These are phyloP conservation scores for Leucoptera coffeella DNA, from an alignment of 2,888 invertebrate species.

Conservation along the genomic window DNA sequence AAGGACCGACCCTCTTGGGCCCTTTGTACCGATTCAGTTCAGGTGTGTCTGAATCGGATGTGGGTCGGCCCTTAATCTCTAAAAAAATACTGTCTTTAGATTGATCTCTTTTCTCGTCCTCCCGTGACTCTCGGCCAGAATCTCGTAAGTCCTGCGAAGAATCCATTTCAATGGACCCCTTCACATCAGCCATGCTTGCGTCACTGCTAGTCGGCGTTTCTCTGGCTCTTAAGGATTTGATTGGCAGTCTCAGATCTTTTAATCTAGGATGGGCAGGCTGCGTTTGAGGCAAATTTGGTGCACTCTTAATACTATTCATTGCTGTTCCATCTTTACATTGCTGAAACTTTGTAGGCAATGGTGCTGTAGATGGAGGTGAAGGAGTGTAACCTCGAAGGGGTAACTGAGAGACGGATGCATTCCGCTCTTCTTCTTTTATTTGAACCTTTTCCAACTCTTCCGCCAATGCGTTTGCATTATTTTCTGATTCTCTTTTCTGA, in stretches of 20 bases:
- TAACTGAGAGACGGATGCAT: conserved; percentile 53
- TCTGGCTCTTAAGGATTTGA: conserved; percentile 60
- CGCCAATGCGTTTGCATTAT: conserved; percentile 27
- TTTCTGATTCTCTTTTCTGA: conserved; percentile 40
- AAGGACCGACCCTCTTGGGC: conserved; percentile 53
- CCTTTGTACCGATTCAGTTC: conserved; percentile 49
- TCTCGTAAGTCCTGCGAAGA: conserved; percentile 44
- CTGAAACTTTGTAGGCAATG: conserved; percentile 74
- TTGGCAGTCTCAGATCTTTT: conserved; percentile 67
- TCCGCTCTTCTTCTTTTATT: conserved; percentile 51
- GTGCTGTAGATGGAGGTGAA: conserved; percentile 80
- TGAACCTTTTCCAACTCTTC: conserved; percentile 60
- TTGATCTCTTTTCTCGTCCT: conserved; percentile 64
- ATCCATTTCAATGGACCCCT: conserved; percentile 44
- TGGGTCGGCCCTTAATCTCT: conserved; percentile 68
- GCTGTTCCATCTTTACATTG: conserved; percentile 57
- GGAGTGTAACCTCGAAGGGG: conserved; percentile 69
- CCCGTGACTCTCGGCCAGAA: conserved; percentile 50
- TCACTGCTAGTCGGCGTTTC: conserved; percentile 58
- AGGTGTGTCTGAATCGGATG: conserved; percentile 50
- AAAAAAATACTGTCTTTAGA: conserved; percentile 64
- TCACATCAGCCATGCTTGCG: conserved; percentile 58
- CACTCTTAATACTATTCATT: conserved; percentile 76
- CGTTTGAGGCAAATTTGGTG: conserved; percentile 67
- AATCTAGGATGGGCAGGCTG: conserved; percentile 63